Conservation (phyloP, 2,797 vertebrate species). For the Sternotherus odoratus region DNA sequence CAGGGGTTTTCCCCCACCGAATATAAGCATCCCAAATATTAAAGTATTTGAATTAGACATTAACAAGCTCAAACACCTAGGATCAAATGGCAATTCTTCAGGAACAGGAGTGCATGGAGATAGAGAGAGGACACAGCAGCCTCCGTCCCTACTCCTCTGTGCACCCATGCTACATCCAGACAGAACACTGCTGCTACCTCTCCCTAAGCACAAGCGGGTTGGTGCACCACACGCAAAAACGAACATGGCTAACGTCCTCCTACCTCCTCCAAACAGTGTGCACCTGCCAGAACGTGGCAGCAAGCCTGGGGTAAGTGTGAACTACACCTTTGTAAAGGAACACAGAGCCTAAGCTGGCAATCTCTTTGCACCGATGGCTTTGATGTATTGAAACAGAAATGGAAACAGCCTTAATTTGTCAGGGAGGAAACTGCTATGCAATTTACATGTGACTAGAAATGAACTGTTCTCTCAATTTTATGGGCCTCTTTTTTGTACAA, state of each 20-base stretch:
- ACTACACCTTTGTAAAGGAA: not conserved
- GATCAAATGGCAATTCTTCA: fast-evolving
- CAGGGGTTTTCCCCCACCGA: not conserved
- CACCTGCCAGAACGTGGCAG: fast-evolving
- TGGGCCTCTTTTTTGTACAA: not conserved
- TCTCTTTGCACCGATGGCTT: not conserved
- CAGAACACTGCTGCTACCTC: not conserved
- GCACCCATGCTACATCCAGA: not conserved
- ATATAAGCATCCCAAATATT: not conserved
- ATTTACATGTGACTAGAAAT: not conserved
- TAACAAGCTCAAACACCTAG: not conserved
- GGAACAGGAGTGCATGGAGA: not conserved
- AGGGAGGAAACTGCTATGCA: not conserved
- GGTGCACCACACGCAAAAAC: not conserved
- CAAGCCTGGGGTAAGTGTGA: not conserved
- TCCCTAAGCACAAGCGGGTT: not conserved
- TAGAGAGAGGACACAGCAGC: not conserved
- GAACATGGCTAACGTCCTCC: not conserved
- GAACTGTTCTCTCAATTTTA: not conserved
- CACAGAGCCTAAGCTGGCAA: fast-evolving
- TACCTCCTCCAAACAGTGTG: not conserved
- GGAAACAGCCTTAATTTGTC: not conserved
- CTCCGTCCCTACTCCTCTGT: not conserved
- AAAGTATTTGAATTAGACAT: not conserved
- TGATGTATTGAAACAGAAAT: not conserved